Base-by-base conservation (phyloP, 2,797 vertebrate genomes). In the Hoplostethus mediterraneus region DNA sequence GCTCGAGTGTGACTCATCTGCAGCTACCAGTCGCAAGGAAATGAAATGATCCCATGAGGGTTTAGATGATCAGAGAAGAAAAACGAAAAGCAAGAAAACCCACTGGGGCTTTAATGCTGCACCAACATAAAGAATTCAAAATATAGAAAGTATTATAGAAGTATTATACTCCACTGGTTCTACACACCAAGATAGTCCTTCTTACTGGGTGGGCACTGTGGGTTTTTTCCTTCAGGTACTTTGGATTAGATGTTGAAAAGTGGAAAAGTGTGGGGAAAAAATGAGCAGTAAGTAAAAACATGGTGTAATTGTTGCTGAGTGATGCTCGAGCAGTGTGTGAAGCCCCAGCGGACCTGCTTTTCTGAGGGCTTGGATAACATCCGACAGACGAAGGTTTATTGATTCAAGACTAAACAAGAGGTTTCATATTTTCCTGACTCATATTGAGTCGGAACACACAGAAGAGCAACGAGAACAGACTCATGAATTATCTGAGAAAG, bases 1-100 rank as follows among this genome's bases (percentile, higher is more conserved):
- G 70, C 67, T 73, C 25, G 0, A 62, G 30, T 60, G 66, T 74
- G 71, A 82, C 77, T 85, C 79, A 78, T 61, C 12, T 42, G 40
- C 1, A 76, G 71, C 76, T 67, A 67, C 76, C 38, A 72, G 70
- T 67, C 47, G 42, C 17, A 12, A 47, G 9, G 52, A 30, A 48
- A 2, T 4, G 21, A 21, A 21, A 21, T 21, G 2, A 55, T 66
- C 53, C 66, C 36, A 33, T 1, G 13, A 77, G 49, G 44, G 6
- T 31, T 59, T 25, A 49, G 49, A 76, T 49, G 47, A 67, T 58
- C 47, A 8, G 28, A 51, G 17, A 36, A 30, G n/a, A 48, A 12
- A 30, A 56, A 21, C 45, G 14, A 10, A 3, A 72, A 55, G 25
- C 8, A 10, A 2, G 67, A 55, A 40, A 7, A 68, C 13, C 42